These are phyloP conservation scores for Gambusia holbrooki DNA, from an alignment of 2,113 vertebrate species.

Conservation along the genomic window DNA sequence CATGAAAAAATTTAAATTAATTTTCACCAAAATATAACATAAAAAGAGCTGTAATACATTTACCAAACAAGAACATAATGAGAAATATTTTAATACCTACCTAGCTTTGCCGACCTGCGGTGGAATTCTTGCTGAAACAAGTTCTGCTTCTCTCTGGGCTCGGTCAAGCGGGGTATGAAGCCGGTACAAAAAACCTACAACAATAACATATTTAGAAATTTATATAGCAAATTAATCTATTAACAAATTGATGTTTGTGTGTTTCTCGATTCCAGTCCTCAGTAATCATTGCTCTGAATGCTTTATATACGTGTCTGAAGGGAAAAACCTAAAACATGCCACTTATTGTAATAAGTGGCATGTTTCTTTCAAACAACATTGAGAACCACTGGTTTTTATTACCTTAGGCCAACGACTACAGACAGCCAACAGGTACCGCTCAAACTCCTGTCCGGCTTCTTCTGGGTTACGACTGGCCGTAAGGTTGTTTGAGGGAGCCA, in stretches of 20 bases:
- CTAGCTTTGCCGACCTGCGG: neutral
- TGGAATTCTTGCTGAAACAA: neutral
- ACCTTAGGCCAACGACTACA: neutral
- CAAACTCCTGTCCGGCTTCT: neutral
- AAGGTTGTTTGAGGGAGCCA: neutral
- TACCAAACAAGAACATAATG: neutral
- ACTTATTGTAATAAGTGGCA: too few species aligned
- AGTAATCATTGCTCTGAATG: too few species aligned
- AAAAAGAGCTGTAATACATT: neutral
- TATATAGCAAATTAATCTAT: too few species aligned
- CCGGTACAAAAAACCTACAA: neutral
- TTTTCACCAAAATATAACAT: neutral
- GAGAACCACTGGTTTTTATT: too few species aligned
- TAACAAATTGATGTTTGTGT: too few species aligned
- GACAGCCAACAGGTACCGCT: neutral
- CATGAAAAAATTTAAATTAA: neutral
- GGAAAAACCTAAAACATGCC: neutral
- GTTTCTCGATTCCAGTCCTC: too few species aligned
- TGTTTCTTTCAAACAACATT: too few species aligned
- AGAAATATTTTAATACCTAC: neutral
- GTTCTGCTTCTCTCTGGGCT: neutral
- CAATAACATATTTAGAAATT: too few species aligned
- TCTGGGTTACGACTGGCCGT: neutral
- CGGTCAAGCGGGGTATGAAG: neutral
- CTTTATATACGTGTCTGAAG: too few species aligned